Percentiles rank a stretch among this genome's conserved stretches.
Conservation (phyloP, 2,113 vertebrate genomes). For the Dicentrarchus labrax region DNA sequence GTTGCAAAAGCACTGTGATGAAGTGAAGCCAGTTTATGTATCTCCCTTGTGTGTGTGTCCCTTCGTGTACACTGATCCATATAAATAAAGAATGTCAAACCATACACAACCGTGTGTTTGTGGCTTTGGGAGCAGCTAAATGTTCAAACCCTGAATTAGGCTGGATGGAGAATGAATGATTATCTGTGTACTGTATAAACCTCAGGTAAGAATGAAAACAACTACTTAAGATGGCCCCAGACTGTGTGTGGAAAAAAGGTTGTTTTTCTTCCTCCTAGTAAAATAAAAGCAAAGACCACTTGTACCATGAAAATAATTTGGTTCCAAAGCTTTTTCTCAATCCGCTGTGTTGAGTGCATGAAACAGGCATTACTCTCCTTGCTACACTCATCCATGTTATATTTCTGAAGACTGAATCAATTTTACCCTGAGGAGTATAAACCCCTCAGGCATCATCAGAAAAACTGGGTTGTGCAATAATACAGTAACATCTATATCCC, state of each 20-base stretch:
- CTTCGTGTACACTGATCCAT: conserved; percentile 7
- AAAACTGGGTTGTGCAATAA: conserved; percentile 32
- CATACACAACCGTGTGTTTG: neutral
- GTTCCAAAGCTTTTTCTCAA: conserved; percentile 36
- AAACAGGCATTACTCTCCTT: conserved; percentile 22
- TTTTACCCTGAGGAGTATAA: conserved; percentile 20
- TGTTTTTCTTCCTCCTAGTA: neutral
- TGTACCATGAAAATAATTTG: conserved; percentile 16
- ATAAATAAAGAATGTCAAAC: conserved; percentile 5
- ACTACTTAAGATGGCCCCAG: neutral
- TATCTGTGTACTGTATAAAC: conserved; percentile 8
- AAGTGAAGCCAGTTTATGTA: conserved; percentile 7
- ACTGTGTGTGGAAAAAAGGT: neutral
- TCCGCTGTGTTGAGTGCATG: conserved; percentile 20
- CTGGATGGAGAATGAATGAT: conserved; percentile 18
- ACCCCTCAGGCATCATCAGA: conserved; percentile 22
- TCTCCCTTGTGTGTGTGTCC: neutral
- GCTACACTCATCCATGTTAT: conserved; percentile 22
- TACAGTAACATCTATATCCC: conserved; percentile 16
- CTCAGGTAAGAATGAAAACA: conserved; percentile 19
- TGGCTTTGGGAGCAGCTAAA: conserved; percentile 13
- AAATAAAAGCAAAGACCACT: neutral
- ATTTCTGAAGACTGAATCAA: conserved; percentile 32
- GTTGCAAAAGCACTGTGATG: neutral
- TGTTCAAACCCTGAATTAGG: conserved; percentile 29